Evolutionary conservation across 2,113 vertebrate genomes (phyloP).

Genomic region (Aegotheles bennettii): DNA sequence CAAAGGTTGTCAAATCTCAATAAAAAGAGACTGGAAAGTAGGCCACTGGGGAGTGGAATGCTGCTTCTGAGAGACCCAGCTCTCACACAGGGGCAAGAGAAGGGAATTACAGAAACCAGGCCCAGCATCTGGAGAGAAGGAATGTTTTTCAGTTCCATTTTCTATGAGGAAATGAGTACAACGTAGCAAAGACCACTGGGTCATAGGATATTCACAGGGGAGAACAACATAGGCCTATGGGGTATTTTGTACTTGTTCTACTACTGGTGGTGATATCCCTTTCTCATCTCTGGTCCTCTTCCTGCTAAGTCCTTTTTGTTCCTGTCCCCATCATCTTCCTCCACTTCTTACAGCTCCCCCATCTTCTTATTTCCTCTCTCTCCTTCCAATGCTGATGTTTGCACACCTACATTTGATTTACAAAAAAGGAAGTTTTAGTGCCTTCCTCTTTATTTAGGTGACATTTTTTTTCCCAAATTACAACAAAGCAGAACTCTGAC

Average conservation of each 20-base stretch:
- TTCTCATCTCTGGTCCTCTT: background rate
- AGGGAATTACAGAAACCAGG: background rate
- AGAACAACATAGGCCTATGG: background rate
- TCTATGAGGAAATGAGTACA: background rate
- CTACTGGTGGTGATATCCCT: background rate
- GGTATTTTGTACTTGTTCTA: background rate
- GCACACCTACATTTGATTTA: background rate
- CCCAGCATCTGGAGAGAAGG: background rate
- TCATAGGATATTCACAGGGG: background rate
- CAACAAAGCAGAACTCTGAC: background rate
- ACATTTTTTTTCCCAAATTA: background rate
- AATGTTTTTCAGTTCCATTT: background rate
- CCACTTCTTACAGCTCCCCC: background rate
- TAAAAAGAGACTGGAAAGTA: background rate
- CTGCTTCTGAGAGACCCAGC: background rate
- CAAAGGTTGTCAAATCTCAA: background rate
- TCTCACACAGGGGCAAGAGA: background rate
- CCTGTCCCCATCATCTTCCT: background rate
- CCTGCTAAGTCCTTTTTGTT: background rate
- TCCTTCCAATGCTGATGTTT: background rate
- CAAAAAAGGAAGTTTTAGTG: background rate
- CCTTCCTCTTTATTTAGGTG: background rate
- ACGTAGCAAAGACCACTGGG: background rate
- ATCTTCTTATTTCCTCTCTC: background rate
- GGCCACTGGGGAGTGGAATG: background rate